These are phyloP conservation scores for Eumeta japonica DNA, from an alignment of 1,140 invertebrate species.

Conservation along the genomic window DNA sequence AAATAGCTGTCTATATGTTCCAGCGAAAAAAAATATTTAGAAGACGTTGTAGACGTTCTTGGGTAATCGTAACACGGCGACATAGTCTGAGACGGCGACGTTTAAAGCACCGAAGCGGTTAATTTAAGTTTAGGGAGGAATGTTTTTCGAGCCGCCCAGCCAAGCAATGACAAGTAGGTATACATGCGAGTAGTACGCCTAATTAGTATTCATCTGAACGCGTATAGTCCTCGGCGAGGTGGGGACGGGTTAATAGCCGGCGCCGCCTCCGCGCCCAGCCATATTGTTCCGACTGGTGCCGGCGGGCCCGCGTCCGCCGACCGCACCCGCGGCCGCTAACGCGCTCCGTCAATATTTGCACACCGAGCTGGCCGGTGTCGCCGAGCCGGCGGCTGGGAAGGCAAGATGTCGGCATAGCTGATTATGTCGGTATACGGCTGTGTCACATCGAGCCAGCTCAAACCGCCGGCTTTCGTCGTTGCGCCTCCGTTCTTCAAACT, in stretches of 20 bases:
- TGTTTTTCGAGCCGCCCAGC: background rate
- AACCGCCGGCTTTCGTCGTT: slow-evolving; percentile 57
- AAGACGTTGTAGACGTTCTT: no score
- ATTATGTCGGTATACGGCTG: slow-evolving; percentile 62
- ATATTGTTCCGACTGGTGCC: slow-evolving; percentile 54
- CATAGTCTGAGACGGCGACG: no score
- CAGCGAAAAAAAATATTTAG: no score
- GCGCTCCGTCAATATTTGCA: slow-evolving; percentile 46
- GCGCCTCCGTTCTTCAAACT: slow-evolving; percentile 63
- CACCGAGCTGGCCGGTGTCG: slow-evolving; percentile 12
- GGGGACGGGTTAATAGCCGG: slow-evolving; percentile 57
- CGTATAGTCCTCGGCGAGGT: slow-evolving; percentile 51
- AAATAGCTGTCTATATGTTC: no score
- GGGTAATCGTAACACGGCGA: no score
- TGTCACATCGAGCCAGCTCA: slow-evolving; percentile 67
- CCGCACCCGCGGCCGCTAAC: slow-evolving; percentile 37
- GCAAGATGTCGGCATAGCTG: slow-evolving; percentile 71
- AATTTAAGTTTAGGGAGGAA: no score
- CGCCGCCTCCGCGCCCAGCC: slow-evolving; percentile 53
- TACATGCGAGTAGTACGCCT: slow-evolving; percentile 38
- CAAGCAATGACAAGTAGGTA: slow-evolving; percentile 39
- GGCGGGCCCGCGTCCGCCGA: slow-evolving; percentile 18
- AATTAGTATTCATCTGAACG: slow-evolving; percentile 58
- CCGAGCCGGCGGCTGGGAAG: slow-evolving; percentile 60
- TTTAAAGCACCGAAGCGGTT: no score